Evolutionary conservation across 1,140 invertebrate genomes (phyloP), one percentile per base, ranked within the genome.

Genomic region (Zaprionus camerounensis): DNA sequence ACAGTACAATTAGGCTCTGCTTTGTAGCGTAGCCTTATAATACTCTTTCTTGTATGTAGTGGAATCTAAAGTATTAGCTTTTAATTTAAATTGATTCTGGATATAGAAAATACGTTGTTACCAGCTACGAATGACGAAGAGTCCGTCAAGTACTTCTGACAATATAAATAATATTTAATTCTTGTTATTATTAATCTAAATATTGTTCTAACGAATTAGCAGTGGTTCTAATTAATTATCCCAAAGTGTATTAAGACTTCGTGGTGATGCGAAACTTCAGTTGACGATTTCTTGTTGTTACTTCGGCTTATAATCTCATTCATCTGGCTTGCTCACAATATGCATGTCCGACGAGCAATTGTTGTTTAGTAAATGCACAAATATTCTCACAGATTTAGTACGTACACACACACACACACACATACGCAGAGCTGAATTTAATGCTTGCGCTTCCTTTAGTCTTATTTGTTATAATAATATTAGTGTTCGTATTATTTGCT

Each of bases 401-500:
- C n/a, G 49, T 20, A 20, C 24, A 36, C 68, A 58, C 64, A 58
- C 22, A 38, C 36, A 15, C 36, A 46, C 17, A 77, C 34, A 56
- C 31, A 56, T 44, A 63, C 55, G 67, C 59, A 58, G 31, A 72
- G 59, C 59, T 57, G 58, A 28, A 26, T 63, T 24, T 55, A 53
- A 31, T 46, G 53, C 38, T 57, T 31, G 28, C 24, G 69, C 71
- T 74, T 74, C 44, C 46, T 67, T 56, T 70, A 57, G 31, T 51
- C 71, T 69, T 88, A 74, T 85, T 88, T 88, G 69, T 76, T 68
- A 70, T 81, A 78, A 90, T 84, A 88, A 88, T 88, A 90, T 81
- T 81, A 81, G 84, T 70, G 71, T 83, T 73, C 75, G 84, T 71
- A 81, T 83, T 78, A 78, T 87, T 80, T 82, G 69, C 58, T 78